Base-by-base conservation (phyloP, 2,113 vertebrate genomes). In the Gymnorhina tibicen region DNA sequence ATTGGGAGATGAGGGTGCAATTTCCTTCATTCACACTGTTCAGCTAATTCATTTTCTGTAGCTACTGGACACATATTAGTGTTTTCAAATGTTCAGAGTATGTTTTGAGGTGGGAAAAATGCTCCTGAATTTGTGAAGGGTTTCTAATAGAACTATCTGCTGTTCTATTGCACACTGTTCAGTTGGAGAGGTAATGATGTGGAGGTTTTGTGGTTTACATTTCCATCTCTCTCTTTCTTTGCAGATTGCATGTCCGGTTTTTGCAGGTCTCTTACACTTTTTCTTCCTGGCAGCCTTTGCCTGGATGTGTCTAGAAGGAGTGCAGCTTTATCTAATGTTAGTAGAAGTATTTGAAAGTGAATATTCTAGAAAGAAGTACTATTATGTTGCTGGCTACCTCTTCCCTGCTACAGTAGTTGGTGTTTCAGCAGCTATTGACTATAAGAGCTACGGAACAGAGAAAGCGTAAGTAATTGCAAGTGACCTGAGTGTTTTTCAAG, bases 311-410 rank as follows among this genome's bases (percentile, higher is more conserved):
- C 97, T 99, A 79, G 99, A 99, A 98, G 99, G 99, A 49, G 99
- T 99, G 42, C 99, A 99, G 97, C 99, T 99, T 89, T 99, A 99
- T 97, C 98, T 99, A 85, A 99, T 99, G 99, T 98, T 99, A 50
- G 99, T 99, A 85, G 99, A 99, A 97, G 99, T 99, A 91, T 99
- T 99, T 96, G 99, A 99, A 98, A 99, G 99, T 66, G 99, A 99
- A 98, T 99, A 99, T 98, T 99, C 99, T 33, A 98, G 99, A 92
- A 99, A 99, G 96, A 99, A 99, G 97, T 99, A 99, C 97, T 99
- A 99, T 97, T 99, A 99, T 32, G 98, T 99, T 84, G 99, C 99
- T 32, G 99, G 99, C 92, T 99, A 99, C 98, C 98, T 99, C 95
- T 99, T 99, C 95, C 99, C 99, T 24, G 99, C 99, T 94, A 99